phyloP scores from a whole-genome alignment of 2,797 vertebrate species.

The Poeciliopsis gracilis region DNA sequence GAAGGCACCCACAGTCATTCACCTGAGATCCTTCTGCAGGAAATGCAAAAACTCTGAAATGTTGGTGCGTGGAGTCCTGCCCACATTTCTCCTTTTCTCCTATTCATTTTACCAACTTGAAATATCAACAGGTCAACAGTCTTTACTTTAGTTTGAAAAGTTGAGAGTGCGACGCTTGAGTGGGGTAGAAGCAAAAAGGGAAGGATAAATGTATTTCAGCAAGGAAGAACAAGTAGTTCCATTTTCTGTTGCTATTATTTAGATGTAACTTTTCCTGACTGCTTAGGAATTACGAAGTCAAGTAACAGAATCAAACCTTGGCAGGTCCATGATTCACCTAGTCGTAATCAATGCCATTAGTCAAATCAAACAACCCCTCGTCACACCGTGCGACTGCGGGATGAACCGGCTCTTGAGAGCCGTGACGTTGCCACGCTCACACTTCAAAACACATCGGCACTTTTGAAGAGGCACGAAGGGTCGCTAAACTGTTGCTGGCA shows the following conservation, averaged over 20 bases:
- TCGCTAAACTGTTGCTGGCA: slow-evolving; percentile 56
- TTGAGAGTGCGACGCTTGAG: no score
- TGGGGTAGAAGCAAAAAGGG: no score
- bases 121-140: background rate
- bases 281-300: background rate
- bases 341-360: slow-evolving; percentile 57
- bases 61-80: slow-evolving; percentile 2
- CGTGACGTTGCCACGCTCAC: slow-evolving; percentile 26
- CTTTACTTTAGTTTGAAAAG: background rate
- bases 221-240: background rate
- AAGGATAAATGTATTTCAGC: background rate
- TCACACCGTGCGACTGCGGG: slow-evolving; percentile 26
- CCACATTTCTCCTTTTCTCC: slow-evolving; percentile 45
- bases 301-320: background rate
- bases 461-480: slow-evolving; percentile 64
- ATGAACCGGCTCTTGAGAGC: slow-evolving; percentile 45
- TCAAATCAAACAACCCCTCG: slow-evolving; percentile 41
- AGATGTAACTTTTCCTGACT: background rate
- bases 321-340: slow-evolving; percentile 11
- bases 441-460: slow-evolving; percentile 55
- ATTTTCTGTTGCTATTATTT: background rate
- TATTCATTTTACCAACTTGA: slow-evolving; percentile 22
- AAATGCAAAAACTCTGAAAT: slow-evolving; percentile 8
- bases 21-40: slow-evolving; percentile 25
- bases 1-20: slow-evolving; percentile 46